Conservation (phyloP, 2,888 invertebrate genomes). For the Eurytoma californica region DNA sequence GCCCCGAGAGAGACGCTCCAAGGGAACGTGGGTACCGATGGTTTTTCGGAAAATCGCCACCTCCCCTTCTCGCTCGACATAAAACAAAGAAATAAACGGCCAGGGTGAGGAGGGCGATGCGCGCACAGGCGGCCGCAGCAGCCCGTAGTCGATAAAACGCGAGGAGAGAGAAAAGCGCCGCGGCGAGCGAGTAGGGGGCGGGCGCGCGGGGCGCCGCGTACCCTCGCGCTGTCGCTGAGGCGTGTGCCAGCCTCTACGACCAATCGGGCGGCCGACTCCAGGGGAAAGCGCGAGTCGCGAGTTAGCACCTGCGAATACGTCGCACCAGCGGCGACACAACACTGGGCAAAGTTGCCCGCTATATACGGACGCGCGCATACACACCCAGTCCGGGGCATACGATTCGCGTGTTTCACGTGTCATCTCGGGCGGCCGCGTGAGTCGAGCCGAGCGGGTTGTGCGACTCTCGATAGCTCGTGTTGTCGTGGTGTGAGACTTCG, state of each 20-base stretch:
- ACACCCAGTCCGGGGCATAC: background rate
- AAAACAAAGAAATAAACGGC: too few species aligned
- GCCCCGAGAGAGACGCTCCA: too few species aligned
- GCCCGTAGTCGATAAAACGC: background rate
- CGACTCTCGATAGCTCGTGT: background rate
- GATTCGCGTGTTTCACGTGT: slow-evolving; percentile 40
- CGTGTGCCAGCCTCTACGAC: background rate
- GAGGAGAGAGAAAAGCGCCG: background rate
- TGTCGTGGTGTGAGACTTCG: background rate
- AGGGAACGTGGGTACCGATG: too few species aligned
- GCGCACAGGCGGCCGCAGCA: too few species aligned
- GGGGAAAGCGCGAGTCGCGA: background rate
- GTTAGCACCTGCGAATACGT: background rate
- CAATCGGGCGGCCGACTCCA: too few species aligned
- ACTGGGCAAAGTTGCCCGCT: too few species aligned
- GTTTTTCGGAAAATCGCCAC: too few species aligned
- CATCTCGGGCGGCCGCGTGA: slow-evolving; percentile 12
- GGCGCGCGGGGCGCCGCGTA: background rate
- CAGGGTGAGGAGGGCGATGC: background rate
- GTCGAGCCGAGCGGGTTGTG: background rate
- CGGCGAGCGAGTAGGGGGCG: background rate
- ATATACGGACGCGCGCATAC: background rate
- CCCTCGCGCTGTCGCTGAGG: background rate
- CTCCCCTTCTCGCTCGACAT: too few species aligned
- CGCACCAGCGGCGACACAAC: background rate